Percentiles rank a stretch among this genome's conserved stretches.
phyloP scores from a whole-genome alignment of 2,113 vertebrate genomes.

The Syrmaticus mikado region DNA sequence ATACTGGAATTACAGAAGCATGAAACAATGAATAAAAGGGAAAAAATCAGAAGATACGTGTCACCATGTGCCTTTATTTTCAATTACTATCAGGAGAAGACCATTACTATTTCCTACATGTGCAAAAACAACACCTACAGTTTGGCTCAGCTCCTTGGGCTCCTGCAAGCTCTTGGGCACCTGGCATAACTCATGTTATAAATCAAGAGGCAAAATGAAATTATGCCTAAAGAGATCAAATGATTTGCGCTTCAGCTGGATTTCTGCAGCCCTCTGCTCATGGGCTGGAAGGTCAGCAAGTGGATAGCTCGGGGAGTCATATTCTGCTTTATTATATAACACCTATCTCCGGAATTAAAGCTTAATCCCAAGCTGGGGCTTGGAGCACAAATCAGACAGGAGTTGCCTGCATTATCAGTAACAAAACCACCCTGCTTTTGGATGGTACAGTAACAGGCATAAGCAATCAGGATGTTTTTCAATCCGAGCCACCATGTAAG shows the following conservation, averaged over 20 bases:
- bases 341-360: slow-evolving; percentile 37
- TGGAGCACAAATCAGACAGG: not conserved
- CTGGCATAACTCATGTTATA: fast-evolving
- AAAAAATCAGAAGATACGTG: not conserved
- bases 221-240: not conserved
- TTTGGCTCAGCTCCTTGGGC: not conserved
- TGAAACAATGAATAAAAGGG: slow-evolving; percentile 2
- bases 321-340: slow-evolving; percentile 39
- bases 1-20: slow-evolving; percentile 29
- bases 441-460: not conserved
- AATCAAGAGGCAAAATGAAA: not conserved
- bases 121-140: not conserved
- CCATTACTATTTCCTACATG: not conserved
- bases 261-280: not conserved
- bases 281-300: slow-evolving; percentile 22
- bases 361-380: slow-evolving; percentile 35
- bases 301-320: not conserved
- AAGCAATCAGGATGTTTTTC: not conserved
- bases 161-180: not conserved
- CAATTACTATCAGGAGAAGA: not conserved
- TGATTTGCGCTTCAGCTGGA: not conserved
- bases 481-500: slow-evolving; percentile 8
- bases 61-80: slow-evolving; percentile 41
- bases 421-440: not conserved
- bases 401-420: not conserved